A percentile compares a stretch with the other conserved stretches of the same genome.
Evolutionary conservation across 2,113 vertebrate genomes (phyloP).

Genomic region (Pelobates fuscus): DNA sequence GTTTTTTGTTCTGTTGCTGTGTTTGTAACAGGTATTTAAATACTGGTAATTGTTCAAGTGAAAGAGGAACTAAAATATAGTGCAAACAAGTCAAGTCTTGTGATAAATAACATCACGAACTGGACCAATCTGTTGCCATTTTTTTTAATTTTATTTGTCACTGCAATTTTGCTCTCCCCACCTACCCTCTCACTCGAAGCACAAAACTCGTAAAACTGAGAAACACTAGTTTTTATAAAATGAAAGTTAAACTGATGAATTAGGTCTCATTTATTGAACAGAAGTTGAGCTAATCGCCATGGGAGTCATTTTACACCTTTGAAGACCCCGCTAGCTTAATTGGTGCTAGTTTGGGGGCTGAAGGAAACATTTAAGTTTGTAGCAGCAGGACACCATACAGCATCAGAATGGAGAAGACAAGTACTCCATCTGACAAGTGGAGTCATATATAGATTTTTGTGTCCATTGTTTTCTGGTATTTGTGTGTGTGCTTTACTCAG

Average conservation of each 20-base stretch:
- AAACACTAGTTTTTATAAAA: constrained; percentile 73
- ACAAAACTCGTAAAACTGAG: constrained; percentile 65
- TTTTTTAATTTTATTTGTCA: no score
- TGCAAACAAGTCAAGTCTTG: no score
- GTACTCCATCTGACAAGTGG: constrained; percentile 89
- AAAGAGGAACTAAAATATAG: no score
- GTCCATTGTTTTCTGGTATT: constrained; percentile 99
- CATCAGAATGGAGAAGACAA: constrained; percentile 90
- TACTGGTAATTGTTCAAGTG: no score
- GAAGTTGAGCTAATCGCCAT: constrained; percentile 85
- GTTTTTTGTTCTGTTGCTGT: no score
- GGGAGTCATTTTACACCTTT: constrained; percentile 84
- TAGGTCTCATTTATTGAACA: constrained; percentile 98
- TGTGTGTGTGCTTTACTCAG: constrained; percentile 99
- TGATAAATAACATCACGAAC: no score
- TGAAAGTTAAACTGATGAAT: constrained; percentile 98
- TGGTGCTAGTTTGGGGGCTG: constrained; percentile 86
- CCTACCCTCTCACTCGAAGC: constrained; percentile 57
- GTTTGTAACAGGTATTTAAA: no score
- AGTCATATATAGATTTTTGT: constrained; percentile 99
- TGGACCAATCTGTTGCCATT: no score
- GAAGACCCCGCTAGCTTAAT: constrained; percentile 90
- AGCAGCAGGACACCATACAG: constrained; percentile 76
- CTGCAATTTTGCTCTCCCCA: no score
- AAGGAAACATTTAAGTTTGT: constrained; percentile 82